Conservation (phyloP, 2,797 vertebrate species). For the Syngnathus rostellatus region DNA sequence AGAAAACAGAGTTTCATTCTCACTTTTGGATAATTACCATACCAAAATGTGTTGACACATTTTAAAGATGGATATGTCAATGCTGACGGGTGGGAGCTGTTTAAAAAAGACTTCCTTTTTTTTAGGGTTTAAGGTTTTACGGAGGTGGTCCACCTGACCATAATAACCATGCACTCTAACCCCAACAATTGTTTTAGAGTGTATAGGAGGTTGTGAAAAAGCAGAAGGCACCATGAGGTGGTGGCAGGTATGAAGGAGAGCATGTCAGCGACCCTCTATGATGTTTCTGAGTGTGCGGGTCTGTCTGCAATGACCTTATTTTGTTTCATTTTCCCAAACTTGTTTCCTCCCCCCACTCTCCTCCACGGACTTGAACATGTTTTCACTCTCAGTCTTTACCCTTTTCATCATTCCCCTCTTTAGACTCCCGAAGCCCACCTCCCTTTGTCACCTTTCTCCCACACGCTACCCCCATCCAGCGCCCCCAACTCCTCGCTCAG, state of each 20-base stretch:
- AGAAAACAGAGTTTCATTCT: constrained; percentile 32
- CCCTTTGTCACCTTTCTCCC: constrained; percentile 42
- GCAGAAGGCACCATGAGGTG: constrained; percentile 27
- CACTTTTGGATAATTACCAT: constrained; percentile 10
- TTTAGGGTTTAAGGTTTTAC: background rate
- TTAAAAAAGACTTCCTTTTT: background rate
- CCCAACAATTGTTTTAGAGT: constrained; percentile 62
- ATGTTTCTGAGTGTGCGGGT: constrained; percentile 12
- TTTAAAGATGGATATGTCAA: constrained; percentile 10
- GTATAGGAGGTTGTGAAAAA: constrained; percentile 45
- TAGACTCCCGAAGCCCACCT: constrained; percentile 36
- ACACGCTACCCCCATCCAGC: constrained; percentile 38
- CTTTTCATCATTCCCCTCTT: constrained; percentile 36
- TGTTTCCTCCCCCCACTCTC: background rate
- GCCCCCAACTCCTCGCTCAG: constrained; percentile 39
- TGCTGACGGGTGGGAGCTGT: constrained; percentile 22
- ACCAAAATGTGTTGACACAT: constrained; percentile 19
- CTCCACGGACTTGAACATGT: constrained; percentile 5
- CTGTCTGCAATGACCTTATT: constrained; percentile 11
- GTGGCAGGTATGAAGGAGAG: constrained; percentile 43
- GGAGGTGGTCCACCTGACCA: constrained; percentile 41
- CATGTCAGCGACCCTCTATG: constrained; percentile 32
- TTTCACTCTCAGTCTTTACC: constrained; percentile 25
- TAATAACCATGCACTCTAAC: constrained; percentile 50
- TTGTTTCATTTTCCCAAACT: constrained; percentile 9